Evolutionary conservation across 1,140 invertebrate genomes (phyloP), one percentile per base, ranked within the genome.

Genomic region (Monomorium pharaonis): DNA sequence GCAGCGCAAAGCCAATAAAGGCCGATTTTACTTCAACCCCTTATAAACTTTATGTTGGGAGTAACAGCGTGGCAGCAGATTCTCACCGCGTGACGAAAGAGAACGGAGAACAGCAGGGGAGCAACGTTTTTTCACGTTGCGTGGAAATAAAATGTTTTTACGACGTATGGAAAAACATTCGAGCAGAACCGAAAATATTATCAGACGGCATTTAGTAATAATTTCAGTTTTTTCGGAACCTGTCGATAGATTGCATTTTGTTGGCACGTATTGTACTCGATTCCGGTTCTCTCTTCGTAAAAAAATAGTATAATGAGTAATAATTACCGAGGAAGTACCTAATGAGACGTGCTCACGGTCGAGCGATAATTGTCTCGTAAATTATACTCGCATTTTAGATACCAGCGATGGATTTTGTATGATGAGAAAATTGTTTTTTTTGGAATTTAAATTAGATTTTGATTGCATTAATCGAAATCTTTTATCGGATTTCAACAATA

Each of bases 11-110:
- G 75, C 63, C 87, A 91, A 88, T 92, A 91, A 92, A 91, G 54
- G 85, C 89, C 75, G 76, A 92, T 90, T 92, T 92, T 86, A 88
- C 86, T 80, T 37, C 54, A 72, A 70, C 56, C 72, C 77, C 77
- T 91, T 87, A 83, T 92, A 92, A 92, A 92, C 89, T 92, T 92
- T 92, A 92, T 88, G 87, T 63, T 63, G 30, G 16, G 42, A 47
- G 42, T 37, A 67, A 85, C 47, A 42, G 49, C n/a, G 42, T 58
- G n/a, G 33, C 18, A 7, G 5, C 7, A 65, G n/a, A 67, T 65
- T 77, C 58, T 77, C 37, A 49, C 14, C 76, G 62, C 10, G 27
- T 27, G 60, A 37, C 75, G 37, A n/a, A 30, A 27, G 65, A 42
- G 70, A 74, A 27, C 33, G 12, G n/a, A 51, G 47, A 54, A 18